Evolutionary conservation across 2,113 vertebrate species (phyloP), one percentile per base, ranked within the genome.

Genomic region (Thamnaconus septentrionalis): DNA sequence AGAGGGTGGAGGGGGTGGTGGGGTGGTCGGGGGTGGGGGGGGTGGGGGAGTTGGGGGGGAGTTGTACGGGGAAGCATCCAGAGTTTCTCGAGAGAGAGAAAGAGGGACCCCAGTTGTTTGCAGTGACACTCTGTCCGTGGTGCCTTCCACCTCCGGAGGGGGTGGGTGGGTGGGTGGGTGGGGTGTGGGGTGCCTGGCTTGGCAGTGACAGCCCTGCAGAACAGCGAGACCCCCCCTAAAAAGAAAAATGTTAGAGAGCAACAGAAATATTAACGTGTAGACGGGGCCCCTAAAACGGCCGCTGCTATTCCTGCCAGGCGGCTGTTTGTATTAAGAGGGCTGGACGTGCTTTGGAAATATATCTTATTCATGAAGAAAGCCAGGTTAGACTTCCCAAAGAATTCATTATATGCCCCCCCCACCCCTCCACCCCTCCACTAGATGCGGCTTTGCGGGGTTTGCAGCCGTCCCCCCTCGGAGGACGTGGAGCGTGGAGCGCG

Each of bases 321-420:
- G 79, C 78, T 84, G 86, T 89, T 91, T 91, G 90, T 90, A 88
- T 88, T 87, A 88, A 87, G 83, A 85, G 88, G 72, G 79, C 75
- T 82, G 53, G 77, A 82, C 85, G 77, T 84, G 87, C 85, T 88
- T 83, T 84, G 79, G 83, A 91, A 90, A 89, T 90, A 89, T 83
- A 88, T 90, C 88, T 91, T 91, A 89, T 90, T 91, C 88, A 88
- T 85, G 83, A 90, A 87, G 85, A 84, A 81, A 82, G 84, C 79
- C 78, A 82, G 88, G 81, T 86, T 85, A 73, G 81, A 88, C 86
- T 86, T 91, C 84, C 81, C 79, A 82, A 86, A 87, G 85, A 90
- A 91, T 90, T 83, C 75, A 88, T 89, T 90, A 89, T 88, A 61
- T 31, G 18, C 18, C 18, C 18, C 18, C 18, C 18, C 18, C 18